Base-by-base conservation (phyloP, 2,113 vertebrate genomes). In the Ctenodactylus gundi region DNA sequence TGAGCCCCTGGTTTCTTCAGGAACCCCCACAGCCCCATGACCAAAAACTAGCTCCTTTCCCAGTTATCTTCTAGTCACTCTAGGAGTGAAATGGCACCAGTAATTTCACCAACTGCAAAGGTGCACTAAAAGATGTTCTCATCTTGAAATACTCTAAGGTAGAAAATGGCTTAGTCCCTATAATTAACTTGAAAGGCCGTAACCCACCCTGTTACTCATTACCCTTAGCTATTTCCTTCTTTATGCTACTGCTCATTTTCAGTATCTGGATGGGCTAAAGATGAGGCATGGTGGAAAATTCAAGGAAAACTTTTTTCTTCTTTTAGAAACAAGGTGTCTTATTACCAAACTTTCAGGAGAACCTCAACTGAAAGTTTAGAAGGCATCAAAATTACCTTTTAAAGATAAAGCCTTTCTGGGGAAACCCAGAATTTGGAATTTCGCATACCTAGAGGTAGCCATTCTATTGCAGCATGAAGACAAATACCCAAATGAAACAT, bases 71-170 rank as follows among this genome's bases (percentile, higher is more conserved):
- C 36, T 88, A n/a, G 46, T 87, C 80, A 23, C 88, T 91, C 73
- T 65, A 27, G 91, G 76, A 93, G 15, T 34, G 83, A 89, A 60
- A 95, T 84, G 39, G 49, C 80, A 87, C 70, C 12, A 87, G 18
- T 29, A 76, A 82, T 90, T 88, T 83, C 46, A 76, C 23, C 55
- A 94, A 34, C 15, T 85, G 1, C 70, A 86, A 49, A 93, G 60
- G 73, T 25, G 36, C 82, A 73, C 41, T 53, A 39, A 89, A 85
- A 77, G 15, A 64, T 58, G 36, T 72, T 78, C 4, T 67, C 7
- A n/a, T 86, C 29, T 76, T 81, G 77, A 67, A 84, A 75, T 7
- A 76, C 10, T 27, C 58, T 68, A 80, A 46, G 7, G 53, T 3
- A 80, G 77, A 91, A 96, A 91, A 86, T 82, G 21, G 25, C 6